These are phyloP conservation scores for Enteromius unitaeniatus DNA, from an alignment of 2,797 vertebrate genomes.

Conservation along the genomic window DNA sequence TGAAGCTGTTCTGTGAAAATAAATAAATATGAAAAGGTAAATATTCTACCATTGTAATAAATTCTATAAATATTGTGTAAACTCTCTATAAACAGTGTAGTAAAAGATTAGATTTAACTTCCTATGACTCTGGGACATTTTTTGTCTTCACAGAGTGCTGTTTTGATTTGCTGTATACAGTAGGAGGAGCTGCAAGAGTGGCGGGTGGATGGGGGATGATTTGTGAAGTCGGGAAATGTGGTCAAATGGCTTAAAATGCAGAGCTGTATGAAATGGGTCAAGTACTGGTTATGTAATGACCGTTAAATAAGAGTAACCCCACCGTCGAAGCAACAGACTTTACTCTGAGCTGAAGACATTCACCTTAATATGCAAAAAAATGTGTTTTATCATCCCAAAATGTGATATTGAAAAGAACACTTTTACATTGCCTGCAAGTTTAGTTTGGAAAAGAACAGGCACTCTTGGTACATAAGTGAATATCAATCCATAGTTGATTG, in stretches of 20 bases:
- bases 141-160: slow-evolving; percentile 3
- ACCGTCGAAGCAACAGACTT: slow-evolving; percentile 17
- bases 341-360: background rate
- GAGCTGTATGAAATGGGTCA: slow-evolving; percentile 61
- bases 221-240: slow-evolving; percentile 55
- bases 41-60: slow-evolving; percentile 32
- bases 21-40: slow-evolving; percentile 14
- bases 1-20: slow-evolving; percentile 2
- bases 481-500: slow-evolving; percentile 41
- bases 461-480: slow-evolving; percentile 23
- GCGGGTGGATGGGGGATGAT: slow-evolving; percentile 43
- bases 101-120: slow-evolving; percentile 29
- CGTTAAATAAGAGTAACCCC: slow-evolving; percentile 48
- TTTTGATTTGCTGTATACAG: slow-evolving; percentile 36
- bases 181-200: slow-evolving; percentile 4
- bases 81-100: slow-evolving; percentile 19
- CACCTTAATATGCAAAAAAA: slow-evolving; percentile 13
- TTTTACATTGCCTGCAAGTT: background rate
- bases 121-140: background rate
- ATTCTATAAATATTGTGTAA: slow-evolving; percentile 36
- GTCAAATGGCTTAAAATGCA: slow-evolving; percentile 56
- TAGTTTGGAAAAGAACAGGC: slow-evolving; percentile 23
- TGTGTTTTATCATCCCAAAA: background rate
- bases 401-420: background rate
- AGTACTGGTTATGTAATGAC: slow-evolving; percentile 61